Base-by-base conservation (phyloP, 2,797 vertebrate species). In the Setipinna tenuifilis region DNA sequence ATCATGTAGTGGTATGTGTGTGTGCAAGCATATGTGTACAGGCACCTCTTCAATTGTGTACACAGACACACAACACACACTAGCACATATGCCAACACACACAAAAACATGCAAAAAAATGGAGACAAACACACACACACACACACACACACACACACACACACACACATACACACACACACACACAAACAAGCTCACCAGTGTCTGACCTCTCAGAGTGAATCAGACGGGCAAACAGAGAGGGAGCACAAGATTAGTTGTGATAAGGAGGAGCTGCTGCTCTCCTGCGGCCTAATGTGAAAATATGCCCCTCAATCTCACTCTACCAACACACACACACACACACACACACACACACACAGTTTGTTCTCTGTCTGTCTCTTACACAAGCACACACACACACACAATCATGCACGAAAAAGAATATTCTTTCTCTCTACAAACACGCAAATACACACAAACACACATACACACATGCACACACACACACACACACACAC, bases 221-320 rank as follows among this genome's bases (percentile, higher is more conserved):
- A 90, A 92, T 93, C 90, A 90, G 25, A 0, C 41, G 65, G 35
- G 87, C 86, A 89, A 90, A 89, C 78, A 84, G 75, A 86, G 87
- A 90, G 88, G 68, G 81, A 11, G 0, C 86, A 84, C 86, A 83
- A 82, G 86, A 93, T 92, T 68, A 0, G 75, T 89, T 91, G 88
- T 92, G 92, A 94, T 91, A 88, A 93, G 87, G 90, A 93, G 91
- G 93, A 94, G 91, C 89, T 91, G 89, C 89, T 94, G 78, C 83
- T 89, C 89, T 87, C 93, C 91, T 91, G 46, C 85, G 92, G 91
- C 90, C 83, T 92, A 90, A 93, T 93, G 90, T 57, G 85, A 89
- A 91, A 93, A 93, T 84, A 90, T 89, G 90, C 91, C 92, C 88
- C 86, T 71, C 85, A 90, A 92, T 89, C 88, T 31, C 23, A 6